Evolutionary conservation across 2,888 invertebrate genomes (phyloP).

Genomic region (Orgyia antiqua): DNA sequence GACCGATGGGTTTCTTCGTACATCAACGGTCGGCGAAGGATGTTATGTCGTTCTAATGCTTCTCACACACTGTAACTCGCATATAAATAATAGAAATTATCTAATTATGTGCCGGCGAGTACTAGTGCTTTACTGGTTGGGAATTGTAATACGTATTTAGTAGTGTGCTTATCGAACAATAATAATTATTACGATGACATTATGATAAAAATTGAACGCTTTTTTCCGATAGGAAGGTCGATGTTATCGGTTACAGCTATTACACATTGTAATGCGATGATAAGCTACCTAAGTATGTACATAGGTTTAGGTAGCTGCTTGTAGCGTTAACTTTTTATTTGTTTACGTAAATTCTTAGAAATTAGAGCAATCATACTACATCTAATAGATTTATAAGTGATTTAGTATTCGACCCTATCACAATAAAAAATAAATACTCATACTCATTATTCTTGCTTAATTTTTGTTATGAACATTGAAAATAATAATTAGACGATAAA

Average conservation of each 20-base stretch:
- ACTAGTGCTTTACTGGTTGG: slow-evolving; percentile 48
- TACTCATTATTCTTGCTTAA: too few relatives aligned
- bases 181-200: slow-evolving; percentile 51
- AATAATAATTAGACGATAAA: too few relatives aligned
- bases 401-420: too few relatives aligned
- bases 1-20: slow-evolving; percentile 56
- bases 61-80: slow-evolving; percentile 51
- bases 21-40: slow-evolving; percentile 46
- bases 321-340: slow-evolving; percentile 22
- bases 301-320: slow-evolving; percentile 28
- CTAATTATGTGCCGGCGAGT: slow-evolving; percentile 65
- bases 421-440: too few relatives aligned
- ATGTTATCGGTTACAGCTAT: slow-evolving; percentile 68
- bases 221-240: slow-evolving; percentile 64
- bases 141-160: slow-evolving; percentile 52
- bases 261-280: slow-evolving; percentile 64
- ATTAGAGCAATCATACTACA: slow-evolving; percentile 4
- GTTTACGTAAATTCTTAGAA: slow-evolving; percentile 18
- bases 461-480: too few relatives aligned
- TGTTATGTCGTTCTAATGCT: slow-evolving; percentile 56
- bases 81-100: slow-evolving; percentile 78
- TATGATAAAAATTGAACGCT: slow-evolving; percentile 55
- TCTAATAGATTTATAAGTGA: too few relatives aligned
- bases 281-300: slow-evolving; percentile 58
- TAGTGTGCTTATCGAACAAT: slow-evolving; percentile 34